phyloP scores from a whole-genome alignment of 2,113 vertebrate species.

The Embiotoca jacksoni region DNA sequence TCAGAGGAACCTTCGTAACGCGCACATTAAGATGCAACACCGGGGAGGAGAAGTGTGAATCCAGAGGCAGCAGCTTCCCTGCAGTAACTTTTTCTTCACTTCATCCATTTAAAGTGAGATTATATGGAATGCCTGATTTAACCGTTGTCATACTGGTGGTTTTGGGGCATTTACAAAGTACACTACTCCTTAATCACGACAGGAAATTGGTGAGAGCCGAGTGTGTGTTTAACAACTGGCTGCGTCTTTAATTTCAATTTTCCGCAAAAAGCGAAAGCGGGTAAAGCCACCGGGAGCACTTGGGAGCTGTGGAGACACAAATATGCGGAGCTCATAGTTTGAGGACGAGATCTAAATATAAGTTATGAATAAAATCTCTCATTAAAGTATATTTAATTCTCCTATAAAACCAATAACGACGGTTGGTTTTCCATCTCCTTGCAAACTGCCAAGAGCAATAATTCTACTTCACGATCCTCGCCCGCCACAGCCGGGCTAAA shows the following conservation, averaged over 20 bases:
- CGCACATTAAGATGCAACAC: not conserved
- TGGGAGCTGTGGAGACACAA: slow-evolving; percentile 46
- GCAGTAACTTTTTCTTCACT: not conserved
- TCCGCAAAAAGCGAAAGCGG: slow-evolving; percentile 40
- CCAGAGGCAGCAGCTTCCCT: not conserved
- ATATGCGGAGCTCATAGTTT: slow-evolving; percentile 62
- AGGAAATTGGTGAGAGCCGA: slow-evolving; percentile 49
- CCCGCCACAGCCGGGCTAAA: slow-evolving; percentile 55
- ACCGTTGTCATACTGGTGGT: slow-evolving; percentile 20
- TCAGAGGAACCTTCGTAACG: not conserved
- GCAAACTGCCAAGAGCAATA: slow-evolving; percentile 75
- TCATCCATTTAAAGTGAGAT: slow-evolving; percentile 21
- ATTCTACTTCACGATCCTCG: slow-evolving; percentile 71
- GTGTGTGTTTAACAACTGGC: slow-evolving; percentile 34
- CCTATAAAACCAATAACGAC: slow-evolving; percentile 76
- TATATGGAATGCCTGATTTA: slow-evolving; percentile 24
- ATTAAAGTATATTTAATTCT: slow-evolving; percentile 77
- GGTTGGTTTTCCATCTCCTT: slow-evolving; percentile 75
- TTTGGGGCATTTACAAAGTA: slow-evolving; percentile 39
- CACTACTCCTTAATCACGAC: slow-evolving; percentile 47
- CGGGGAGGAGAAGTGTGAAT: not conserved
- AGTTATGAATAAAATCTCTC: slow-evolving; percentile 76
- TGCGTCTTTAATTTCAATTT: slow-evolving; percentile 57
- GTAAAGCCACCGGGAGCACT: slow-evolving; percentile 31
- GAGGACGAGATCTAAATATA: slow-evolving; percentile 73